Evolutionary conservation across 2,888 invertebrate genomes (phyloP), one percentile per base, ranked within the genome.

Genomic region (Chrysolina haemoptera): DNA sequence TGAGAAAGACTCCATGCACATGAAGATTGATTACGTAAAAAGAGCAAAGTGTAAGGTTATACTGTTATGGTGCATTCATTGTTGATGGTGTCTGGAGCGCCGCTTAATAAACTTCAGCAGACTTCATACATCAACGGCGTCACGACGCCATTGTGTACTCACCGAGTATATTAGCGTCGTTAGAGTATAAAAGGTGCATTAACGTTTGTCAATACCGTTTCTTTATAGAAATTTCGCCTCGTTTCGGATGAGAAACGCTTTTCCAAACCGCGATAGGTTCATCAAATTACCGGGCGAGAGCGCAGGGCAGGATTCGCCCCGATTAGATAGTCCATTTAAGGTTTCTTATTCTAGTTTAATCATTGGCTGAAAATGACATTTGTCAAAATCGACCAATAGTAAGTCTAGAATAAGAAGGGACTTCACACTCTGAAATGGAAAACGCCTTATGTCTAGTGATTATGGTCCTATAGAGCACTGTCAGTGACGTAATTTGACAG

Each of bases 21-120:
- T 80, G 81, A 81, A 81, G 81, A 81, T 81, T 81, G 81, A 81
- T 81, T 77, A 75, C 77, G 70, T 74, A 81, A 81, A 81, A 81
- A 79, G 80, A 79, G 71, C 74, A 79, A 76, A 74, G 53, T 41
- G 70, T 68, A 50, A 73, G 73, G 73, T 73, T 68, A 73, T 70
- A 71, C 46, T 48, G 20, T 71, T 68, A 46, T 62, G 62, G 74
- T 78, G 77, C 74, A 73, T 70, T 78, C 78, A 78, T 78, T 78
- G 78, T 78, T 77, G 78, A 77, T 79, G 69, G 79, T 78, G 80
- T 80, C 79, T 81, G 79, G 79, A 79, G 73, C 69, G 72, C 74
- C 75, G 79, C 78, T 76, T 81, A 81, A 81, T 81, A 81, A 81
- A 79, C 79, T 78, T 76, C n/a, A 75, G 71, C 78, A 79, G 79